These are phyloP conservation scores for Otolemur garnettii DNA, from an alignment of 2,113 vertebrate species.

Conservation along the genomic window DNA sequence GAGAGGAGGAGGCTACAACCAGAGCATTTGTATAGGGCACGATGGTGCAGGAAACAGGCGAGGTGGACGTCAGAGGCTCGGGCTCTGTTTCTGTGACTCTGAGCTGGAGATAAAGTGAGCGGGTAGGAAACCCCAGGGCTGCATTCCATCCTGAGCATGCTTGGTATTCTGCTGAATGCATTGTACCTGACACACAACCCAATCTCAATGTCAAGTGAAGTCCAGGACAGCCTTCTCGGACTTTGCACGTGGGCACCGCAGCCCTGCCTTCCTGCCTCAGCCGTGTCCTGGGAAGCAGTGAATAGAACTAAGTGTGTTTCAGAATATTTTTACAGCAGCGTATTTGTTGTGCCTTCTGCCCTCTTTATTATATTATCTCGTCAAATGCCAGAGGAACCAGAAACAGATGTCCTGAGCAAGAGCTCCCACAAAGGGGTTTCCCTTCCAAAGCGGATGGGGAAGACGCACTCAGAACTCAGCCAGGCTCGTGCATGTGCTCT, in stretches of 20 bases:
- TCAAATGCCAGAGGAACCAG: slow-evolving; percentile 72
- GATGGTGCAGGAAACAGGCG: rapidly evolving
- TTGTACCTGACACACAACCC: rapidly evolving
- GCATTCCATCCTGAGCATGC: too few relatives aligned
- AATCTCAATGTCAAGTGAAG: not conserved
- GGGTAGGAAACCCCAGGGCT: too few relatives aligned
- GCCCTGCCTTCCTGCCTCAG: slow-evolving; percentile 53
- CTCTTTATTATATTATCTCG: slow-evolving; percentile 76
- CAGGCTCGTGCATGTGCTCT: not conserved
- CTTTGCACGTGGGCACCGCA: not conserved
- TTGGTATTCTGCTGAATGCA: not conserved
- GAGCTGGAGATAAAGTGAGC: not conserved
- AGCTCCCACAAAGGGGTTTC: slow-evolving; percentile 76
- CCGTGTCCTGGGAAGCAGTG: not conserved
- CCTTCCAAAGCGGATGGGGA: slow-evolving; percentile 46
- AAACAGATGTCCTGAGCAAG: slow-evolving; percentile 78
- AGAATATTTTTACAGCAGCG: slow-evolving; percentile 73
- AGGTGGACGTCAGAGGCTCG: too few relatives aligned
- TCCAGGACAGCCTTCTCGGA: not conserved
- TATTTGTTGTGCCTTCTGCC: slow-evolving; percentile 64
- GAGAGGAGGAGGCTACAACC: too few relatives aligned
- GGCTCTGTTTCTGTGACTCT: not conserved
- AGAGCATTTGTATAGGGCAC: too few relatives aligned
- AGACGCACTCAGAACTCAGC: slow-evolving; percentile 31
- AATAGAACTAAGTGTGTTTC: slow-evolving; percentile 77